Conservation (phyloP, 2,113 vertebrate species). For the Xiphias gladius region DNA sequence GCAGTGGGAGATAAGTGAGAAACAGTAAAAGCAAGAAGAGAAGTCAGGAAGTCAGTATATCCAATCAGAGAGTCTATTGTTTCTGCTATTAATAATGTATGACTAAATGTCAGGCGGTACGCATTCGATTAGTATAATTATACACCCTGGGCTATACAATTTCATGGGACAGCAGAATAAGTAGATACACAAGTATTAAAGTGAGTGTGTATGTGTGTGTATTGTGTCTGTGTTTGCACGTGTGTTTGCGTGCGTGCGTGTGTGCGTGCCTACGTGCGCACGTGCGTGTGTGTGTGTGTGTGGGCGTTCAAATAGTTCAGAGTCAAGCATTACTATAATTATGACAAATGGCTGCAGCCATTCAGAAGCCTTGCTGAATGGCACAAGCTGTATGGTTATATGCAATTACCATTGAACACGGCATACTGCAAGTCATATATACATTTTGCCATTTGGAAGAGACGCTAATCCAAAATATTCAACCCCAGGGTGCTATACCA, state of each 20-base stretch:
- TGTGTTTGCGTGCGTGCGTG: conserved; percentile 11
- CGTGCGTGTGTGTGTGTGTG: conserved; percentile 8
- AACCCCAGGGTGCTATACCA: conserved; percentile 48
- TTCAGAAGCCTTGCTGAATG: conserved; percentile 41
- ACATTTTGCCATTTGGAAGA: conserved; percentile 50
- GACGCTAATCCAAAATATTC: conserved; percentile 49
- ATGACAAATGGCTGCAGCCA: conserved; percentile 74
- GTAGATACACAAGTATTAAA: conserved; percentile 61
- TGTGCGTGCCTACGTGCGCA: not conserved
- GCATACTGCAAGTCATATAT: conserved; percentile 42
- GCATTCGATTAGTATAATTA: conserved; percentile 85
- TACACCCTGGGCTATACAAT: conserved; percentile 78
- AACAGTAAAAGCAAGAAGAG: conserved; percentile 53
- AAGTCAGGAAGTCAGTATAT: conserved; percentile 64
- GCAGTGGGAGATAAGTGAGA: conserved; percentile 66
- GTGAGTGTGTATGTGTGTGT: conserved; percentile 15
- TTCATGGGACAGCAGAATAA: conserved; percentile 71
- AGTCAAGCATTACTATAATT: conserved; percentile 69
- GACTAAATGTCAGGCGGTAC: conserved; percentile 80
- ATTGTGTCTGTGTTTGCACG: conserved; percentile 1
- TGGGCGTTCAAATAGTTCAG: conserved; percentile 24
- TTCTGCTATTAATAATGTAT: conserved; percentile 83
- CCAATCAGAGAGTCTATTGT: conserved; percentile 80
- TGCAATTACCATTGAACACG: conserved; percentile 38
- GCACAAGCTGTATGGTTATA: conserved; percentile 30